Conservation (phyloP, 2,888 invertebrate species). For the Phyllotreta cruciferae region DNA sequence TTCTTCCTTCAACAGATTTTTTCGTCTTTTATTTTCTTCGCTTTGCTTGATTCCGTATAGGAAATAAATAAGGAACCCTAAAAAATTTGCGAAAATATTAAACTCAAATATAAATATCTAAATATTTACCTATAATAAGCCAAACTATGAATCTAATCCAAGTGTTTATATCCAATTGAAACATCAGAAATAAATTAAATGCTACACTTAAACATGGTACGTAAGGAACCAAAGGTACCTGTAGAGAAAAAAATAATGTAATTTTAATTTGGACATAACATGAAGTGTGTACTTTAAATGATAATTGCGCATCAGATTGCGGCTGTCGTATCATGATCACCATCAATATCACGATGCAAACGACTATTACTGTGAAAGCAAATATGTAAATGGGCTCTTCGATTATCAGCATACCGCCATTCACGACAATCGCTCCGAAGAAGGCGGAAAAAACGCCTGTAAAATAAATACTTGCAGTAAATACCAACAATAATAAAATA, state of each 20-base stretch:
- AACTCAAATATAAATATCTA: too few relatives aligned
- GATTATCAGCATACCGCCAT: constrained; percentile 52
- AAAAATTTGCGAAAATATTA: constrained; percentile 40
- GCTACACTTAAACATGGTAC: constrained; percentile 85
- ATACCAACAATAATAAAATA: too few relatives aligned
- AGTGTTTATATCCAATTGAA: constrained; percentile 82
- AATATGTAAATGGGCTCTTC: constrained; percentile 56
- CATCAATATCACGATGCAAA: constrained; percentile 63
- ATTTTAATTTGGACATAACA: too few relatives aligned
- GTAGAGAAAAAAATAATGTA: constrained; percentile 38
- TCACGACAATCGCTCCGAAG: constrained; percentile 63
- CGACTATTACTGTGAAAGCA: constrained; percentile 57
- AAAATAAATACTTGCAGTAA: constrained; percentile 17
- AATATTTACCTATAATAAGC: constrained; percentile 75
- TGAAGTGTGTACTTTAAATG: constrained; percentile 69
- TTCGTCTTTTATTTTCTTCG: constrained; percentile 57
- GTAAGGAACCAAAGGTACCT: constrained; percentile 87
- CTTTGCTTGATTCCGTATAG: constrained; percentile 84
- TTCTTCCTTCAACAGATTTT: too few relatives aligned
- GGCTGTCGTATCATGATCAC: constrained; percentile 77
- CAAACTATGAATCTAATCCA: constrained; percentile 90
- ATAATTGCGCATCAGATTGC: constrained; percentile 65
- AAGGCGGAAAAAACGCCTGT: constrained; percentile 66
- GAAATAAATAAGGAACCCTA: constrained; percentile 87
- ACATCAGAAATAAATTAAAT: constrained; percentile 90